Evolutionary conservation across 2,797 vertebrate species (phyloP).

Genomic region (Danio tinwini): DNA sequence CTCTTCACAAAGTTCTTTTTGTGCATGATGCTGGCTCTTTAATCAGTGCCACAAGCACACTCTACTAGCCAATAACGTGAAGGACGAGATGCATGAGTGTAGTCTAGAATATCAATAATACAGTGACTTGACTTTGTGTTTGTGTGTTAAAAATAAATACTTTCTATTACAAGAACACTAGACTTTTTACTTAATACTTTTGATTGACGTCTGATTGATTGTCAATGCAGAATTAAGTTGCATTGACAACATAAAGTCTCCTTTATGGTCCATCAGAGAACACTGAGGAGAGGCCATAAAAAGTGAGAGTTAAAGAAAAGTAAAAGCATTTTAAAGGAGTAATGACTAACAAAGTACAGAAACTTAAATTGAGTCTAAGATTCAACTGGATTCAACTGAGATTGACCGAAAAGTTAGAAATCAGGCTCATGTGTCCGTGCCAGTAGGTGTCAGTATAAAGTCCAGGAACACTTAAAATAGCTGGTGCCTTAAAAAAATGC

Average conservation of each 20-base stretch:
- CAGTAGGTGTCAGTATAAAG: conserved; percentile 17
- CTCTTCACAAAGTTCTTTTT: not conserved
- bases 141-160: conserved; percentile 1
- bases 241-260: conserved; percentile 13
- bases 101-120: not conserved
- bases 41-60: conserved; percentile 1
- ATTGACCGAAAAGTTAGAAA: not conserved
- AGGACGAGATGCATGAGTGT: conserved; percentile 11
- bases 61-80: conserved; percentile 3
- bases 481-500: not conserved
- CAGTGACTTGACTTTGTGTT: not conserved
- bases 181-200: too few species aligned
- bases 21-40: conserved; percentile 7
- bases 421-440: not conserved
- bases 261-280: conserved; percentile 18
- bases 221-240: conserved; percentile 25
- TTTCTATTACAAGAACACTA: conserved; percentile 2
- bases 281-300: not conserved
- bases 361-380: not conserved
- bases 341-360: not conserved
- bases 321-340: conserved; percentile 7
- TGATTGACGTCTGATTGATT: not conserved
- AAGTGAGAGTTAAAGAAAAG: not conserved
- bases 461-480: not conserved
- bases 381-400: too few species aligned